Conservation (phyloP, 2,888 invertebrate genomes). For the Xanthorhoe designata region DNA sequence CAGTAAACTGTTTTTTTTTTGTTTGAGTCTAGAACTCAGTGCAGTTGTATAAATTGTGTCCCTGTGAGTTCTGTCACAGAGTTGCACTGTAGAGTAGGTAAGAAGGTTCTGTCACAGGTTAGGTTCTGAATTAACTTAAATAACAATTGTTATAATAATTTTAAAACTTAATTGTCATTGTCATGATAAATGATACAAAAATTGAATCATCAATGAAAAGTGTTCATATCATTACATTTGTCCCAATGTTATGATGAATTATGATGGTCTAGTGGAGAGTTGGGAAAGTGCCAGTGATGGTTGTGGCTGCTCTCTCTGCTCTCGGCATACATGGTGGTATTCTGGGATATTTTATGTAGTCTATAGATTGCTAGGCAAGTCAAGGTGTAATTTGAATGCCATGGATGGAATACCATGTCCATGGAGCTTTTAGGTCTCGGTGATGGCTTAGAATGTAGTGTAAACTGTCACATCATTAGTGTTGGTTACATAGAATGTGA, state of each 20-base stretch:
- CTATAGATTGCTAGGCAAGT: background rate
- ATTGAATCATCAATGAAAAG: background rate
- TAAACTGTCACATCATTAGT: constrained; percentile 1
- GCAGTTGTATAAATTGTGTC: background rate
- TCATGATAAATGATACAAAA: background rate
- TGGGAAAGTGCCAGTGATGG: no score
- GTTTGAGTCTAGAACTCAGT: background rate
- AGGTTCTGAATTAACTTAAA: background rate
- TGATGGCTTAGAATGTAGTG: background rate
- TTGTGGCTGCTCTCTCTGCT: no score
- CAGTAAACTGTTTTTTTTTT: constrained; percentile 3
- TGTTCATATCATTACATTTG: no score
- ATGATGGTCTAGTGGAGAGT: no score
- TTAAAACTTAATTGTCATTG: background rate
- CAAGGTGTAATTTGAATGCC: background rate
- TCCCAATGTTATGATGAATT: no score
- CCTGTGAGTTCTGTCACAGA: background rate
- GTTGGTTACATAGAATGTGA: constrained; percentile 36
- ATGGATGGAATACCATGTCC: background rate
- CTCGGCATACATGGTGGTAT: no score
- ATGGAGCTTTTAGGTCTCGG: background rate
- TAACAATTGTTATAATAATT: background rate
- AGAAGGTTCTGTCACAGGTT: no score
- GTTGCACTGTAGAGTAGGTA: background rate
- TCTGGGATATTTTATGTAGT: background rate